Evolutionary conservation across 2,888 invertebrate species (phyloP).

Genomic region (Phymatocera aterrima): DNA sequence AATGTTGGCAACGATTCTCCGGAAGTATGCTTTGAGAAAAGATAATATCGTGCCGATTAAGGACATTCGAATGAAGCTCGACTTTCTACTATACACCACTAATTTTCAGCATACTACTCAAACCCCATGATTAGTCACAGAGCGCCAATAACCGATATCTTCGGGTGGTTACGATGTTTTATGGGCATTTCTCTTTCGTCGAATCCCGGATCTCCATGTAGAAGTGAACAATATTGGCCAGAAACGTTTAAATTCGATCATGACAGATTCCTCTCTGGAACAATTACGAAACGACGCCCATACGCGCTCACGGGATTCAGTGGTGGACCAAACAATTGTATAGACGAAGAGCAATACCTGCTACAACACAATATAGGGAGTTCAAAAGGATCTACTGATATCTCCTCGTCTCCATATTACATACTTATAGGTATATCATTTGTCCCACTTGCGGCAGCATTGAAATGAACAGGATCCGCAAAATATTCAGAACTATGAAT

Average conservation of each 20-base stretch:
- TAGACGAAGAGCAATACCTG: too few species aligned
- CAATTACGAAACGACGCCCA: constrained; percentile 58
- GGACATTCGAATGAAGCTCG: background rate
- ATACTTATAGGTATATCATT: too few species aligned
- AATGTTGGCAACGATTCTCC: background rate
- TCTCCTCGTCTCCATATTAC: too few species aligned
- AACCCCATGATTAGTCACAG: background rate
- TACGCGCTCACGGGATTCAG: constrained; percentile 59
- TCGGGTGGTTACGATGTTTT: constrained; percentile 54
- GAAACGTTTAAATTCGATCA: constrained; percentile 62
- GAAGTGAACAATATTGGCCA: constrained; percentile 56
- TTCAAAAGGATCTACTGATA: too few species aligned
- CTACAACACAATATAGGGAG: too few species aligned
- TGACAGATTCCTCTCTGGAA: constrained; percentile 61
- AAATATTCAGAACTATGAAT: too few species aligned
- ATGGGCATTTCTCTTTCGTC: constrained; percentile 53
- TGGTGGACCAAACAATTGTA: constrained; percentile 59
- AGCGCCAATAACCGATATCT: background rate
- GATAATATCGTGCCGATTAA: background rate
- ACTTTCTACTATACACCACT: too few species aligned
- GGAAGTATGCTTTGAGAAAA: background rate
- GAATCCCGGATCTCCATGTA: constrained; percentile 56
- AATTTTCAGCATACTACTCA: too few species aligned
- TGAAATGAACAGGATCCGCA: too few species aligned
- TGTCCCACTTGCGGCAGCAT: too few species aligned